Conservation (phyloP, 2,113 vertebrate species). For the Nibea albiflora region DNA sequence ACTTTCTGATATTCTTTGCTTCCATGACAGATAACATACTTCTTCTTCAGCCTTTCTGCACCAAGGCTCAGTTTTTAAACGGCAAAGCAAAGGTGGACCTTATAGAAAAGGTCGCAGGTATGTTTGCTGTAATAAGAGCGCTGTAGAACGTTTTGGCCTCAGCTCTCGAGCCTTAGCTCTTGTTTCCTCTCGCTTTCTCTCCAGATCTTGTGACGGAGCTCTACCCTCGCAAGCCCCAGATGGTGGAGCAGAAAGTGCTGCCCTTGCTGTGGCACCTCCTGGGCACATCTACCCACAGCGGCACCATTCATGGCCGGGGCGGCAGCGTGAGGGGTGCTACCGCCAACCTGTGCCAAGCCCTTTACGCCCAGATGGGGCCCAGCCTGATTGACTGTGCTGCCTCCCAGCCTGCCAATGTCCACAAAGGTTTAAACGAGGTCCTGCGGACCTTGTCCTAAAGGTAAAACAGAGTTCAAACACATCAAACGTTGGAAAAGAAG, state of each 20-base stretch:
- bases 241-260: conserved; percentile 91
- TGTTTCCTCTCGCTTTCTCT: conserved; percentile 7
- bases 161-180: not conserved
- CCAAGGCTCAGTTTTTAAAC: conserved; percentile 93
- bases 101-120: conserved; percentile 94
- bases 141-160: not conserved
- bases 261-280: conserved; percentile 92
- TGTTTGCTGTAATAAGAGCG: conserved; percentile 12
- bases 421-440: conserved; percentile 86
- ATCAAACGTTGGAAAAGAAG: conserved; percentile 45
- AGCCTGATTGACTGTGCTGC: conserved; percentile 84
- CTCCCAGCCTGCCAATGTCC: conserved; percentile 85
- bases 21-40: conserved; percentile 89
- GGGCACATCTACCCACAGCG: conserved; percentile 85
- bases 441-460: conserved; percentile 77
- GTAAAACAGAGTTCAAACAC: conserved; percentile 33
- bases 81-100: conserved; percentile 96
- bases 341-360: conserved; percentile 86
- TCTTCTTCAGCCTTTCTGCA: conserved; percentile 94
- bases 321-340: conserved; percentile 87
- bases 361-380: conserved; percentile 89
- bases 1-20: conserved; percentile 28
- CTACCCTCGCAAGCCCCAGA: conserved; percentile 89
- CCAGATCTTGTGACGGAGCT: conserved; percentile 89
- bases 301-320: conserved; percentile 85